Conservation (phyloP, 2,888 invertebrate genomes). For the Saturnia japonica region DNA sequence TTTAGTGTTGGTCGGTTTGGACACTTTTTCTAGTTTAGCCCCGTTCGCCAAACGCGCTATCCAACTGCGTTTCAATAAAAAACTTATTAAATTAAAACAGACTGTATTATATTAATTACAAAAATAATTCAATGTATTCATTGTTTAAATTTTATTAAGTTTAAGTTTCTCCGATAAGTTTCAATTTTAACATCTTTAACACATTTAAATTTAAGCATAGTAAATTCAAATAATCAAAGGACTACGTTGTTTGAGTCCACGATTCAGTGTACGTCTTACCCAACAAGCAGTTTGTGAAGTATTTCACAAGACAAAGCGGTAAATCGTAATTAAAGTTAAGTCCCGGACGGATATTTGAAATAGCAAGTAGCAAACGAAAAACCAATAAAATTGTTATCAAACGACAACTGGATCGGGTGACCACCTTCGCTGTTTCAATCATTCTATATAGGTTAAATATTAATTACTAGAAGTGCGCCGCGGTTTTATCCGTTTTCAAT, state of each 20-base stretch:
- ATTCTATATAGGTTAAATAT: neutral
- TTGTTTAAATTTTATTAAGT: too few relatives aligned
- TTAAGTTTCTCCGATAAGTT: too few relatives aligned
- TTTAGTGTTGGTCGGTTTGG: too few relatives aligned
- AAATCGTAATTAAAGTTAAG: constrained; percentile 25
- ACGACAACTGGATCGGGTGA: constrained; percentile 13
- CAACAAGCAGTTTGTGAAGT: constrained; percentile 15
- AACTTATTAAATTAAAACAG: too few relatives aligned
- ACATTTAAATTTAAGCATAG: neutral
- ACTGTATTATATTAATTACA: too few relatives aligned
- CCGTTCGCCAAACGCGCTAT: too few relatives aligned
- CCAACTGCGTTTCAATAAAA: too few relatives aligned
- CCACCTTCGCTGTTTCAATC: constrained; percentile 2
- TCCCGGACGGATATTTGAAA: constrained; percentile 27
- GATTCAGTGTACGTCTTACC: neutral
- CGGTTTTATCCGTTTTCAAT: too few relatives aligned
- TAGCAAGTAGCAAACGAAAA: constrained; percentile 27
- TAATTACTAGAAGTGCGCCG: too few relatives aligned
- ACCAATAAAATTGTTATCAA: constrained; percentile 30
- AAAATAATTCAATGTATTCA: too few relatives aligned
- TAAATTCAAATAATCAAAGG: neutral
- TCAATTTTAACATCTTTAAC: too few relatives aligned
- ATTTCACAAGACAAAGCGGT: constrained; percentile 22
- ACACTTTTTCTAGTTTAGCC: too few relatives aligned
- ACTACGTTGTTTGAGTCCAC: neutral